phyloP scores from a whole-genome alignment of 1,140 invertebrate species.

The Colletes gigas region DNA sequence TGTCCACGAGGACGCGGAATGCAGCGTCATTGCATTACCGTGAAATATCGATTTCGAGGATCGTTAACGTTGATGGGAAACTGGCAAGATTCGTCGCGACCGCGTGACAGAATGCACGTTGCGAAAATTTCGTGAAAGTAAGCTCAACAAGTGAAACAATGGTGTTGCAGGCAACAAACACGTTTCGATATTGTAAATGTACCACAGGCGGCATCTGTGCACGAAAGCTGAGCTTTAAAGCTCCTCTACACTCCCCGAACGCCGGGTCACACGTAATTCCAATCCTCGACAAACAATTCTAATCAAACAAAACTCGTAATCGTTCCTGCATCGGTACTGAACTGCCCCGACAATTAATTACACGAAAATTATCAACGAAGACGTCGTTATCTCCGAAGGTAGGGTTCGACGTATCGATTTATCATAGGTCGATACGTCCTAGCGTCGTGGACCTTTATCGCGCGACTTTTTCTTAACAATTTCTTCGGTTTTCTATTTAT shows the following conservation, averaged over 20 bases:
- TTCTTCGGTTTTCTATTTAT: neutral
- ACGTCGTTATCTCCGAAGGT: neutral
- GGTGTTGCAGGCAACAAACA: too few relatives aligned
- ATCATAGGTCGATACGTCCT: conserved; percentile 39
- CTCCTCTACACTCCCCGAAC: too few relatives aligned
- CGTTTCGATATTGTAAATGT: neutral
- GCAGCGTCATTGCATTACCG: neutral
- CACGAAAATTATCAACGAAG: neutral
- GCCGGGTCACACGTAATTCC: neutral
- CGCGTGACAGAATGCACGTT: neutral
- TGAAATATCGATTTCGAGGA: neutral
- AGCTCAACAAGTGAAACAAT: neutral
- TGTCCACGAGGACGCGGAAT: neutral
- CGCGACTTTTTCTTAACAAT: neutral
- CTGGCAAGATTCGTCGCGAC: neutral
- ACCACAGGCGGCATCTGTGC: conserved; percentile 40
- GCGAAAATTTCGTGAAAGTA: neutral
- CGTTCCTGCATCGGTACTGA: neutral
- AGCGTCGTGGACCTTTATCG: neutral
- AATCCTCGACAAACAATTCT: neutral
- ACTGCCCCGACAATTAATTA: neutral
- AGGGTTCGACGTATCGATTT: neutral
- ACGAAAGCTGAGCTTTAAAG: neutral
- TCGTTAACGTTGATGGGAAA: neutral
- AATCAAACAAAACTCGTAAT: too few relatives aligned